Evolutionary conservation across 2,888 invertebrate species (phyloP).

Genomic region (Mythimna albipuncta): DNA sequence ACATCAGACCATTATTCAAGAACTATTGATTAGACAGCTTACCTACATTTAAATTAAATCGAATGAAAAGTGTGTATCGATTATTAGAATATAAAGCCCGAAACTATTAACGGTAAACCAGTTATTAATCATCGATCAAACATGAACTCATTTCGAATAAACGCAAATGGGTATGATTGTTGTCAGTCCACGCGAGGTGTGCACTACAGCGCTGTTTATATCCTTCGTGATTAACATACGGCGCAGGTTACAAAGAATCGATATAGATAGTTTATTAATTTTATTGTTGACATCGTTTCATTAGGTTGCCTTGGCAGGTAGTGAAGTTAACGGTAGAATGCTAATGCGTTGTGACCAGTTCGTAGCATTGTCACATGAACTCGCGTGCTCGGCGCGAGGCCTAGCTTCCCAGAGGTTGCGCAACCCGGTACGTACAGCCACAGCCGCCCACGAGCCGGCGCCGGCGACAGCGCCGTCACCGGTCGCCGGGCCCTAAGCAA

Average conservation of each 20-base stretch:
- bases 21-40: neutral
- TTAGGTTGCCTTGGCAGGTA: conserved; percentile 79
- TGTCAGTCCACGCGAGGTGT: conserved; percentile 19
- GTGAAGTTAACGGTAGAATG: conserved; percentile 88
- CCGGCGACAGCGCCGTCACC: conserved; percentile 58
- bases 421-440: conserved; percentile 79
- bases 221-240: conserved; percentile 51
- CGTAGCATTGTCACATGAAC: conserved; percentile 78
- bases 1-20: neutral
- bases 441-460: conserved; percentile 76
- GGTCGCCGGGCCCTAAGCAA: conserved; percentile 65
- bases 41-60: neutral
- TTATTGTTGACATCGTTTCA: conserved; percentile 67
- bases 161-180: conserved; percentile 36
- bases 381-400: conserved; percentile 65
- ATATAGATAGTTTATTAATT: conserved; percentile 49
- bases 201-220: conserved; percentile 35
- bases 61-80: conserved; percentile 10
- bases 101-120: conserved; percentile 31
- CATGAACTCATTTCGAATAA: conserved; percentile 39
- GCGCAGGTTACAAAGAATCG: conserved; percentile 43
- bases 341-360: conserved; percentile 81
- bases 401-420: conserved; percentile 84
- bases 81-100: conserved; percentile 14
- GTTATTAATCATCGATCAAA: conserved; percentile 47